A percentile compares a stretch with the other conserved stretches of the same genome.
Evolutionary conservation across 2,888 invertebrate genomes (phyloP).

Genomic region (Athetis lepigone): DNA sequence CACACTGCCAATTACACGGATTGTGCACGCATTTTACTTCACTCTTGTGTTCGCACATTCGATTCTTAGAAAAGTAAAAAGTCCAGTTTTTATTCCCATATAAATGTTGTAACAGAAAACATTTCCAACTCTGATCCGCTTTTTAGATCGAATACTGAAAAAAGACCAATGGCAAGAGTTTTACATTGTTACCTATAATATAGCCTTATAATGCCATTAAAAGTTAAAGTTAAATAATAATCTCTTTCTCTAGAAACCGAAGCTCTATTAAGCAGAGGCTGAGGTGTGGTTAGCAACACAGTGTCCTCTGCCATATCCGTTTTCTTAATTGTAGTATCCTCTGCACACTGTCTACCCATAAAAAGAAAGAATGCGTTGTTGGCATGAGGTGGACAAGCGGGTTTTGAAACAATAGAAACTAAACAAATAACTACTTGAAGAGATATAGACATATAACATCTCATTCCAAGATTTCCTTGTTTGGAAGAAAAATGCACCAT

Average conservation of each 20-base stretch:
- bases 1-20: conserved; percentile 63
- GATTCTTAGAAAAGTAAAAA: conserved; percentile 55
- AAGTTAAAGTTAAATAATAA: neutral
- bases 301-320: no score
- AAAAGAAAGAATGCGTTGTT: no score
- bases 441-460: neutral
- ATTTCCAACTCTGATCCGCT: neutral
- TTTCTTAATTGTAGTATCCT: no score
- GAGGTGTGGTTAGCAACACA: no score
- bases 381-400: no score
- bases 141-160: neutral
- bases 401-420: no score
- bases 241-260: no score
- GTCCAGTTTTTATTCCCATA: conserved; percentile 50
- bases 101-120: conserved; percentile 29
- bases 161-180: neutral
- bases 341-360: no score
- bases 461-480: neutral
- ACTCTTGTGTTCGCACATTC: conserved; percentile 54
- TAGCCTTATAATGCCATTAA: neutral
- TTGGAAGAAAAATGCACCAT: neutral
- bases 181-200: neutral
- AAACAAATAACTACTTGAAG: neutral
- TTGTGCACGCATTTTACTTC: conserved; percentile 59
- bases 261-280: no score